These are phyloP conservation scores for Cyphomyrmex costatus DNA, from an alignment of 1,140 invertebrate species.

Conservation along the genomic window DNA sequence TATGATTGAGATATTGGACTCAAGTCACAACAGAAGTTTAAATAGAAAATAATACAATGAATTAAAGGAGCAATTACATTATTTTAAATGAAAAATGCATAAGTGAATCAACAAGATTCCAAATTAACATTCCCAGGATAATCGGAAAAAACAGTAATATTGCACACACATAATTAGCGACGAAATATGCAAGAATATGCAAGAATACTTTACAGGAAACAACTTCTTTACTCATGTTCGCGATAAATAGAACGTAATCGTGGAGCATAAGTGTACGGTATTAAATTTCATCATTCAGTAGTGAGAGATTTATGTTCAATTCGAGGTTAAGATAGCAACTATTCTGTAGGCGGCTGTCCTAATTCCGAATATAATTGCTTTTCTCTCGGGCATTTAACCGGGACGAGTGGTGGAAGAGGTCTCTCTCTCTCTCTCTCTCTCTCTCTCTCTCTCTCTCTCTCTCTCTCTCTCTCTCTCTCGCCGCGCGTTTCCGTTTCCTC, in stretches of 20 bases:
- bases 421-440: conserved; percentile 30
- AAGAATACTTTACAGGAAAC: background rate
- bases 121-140: conserved; percentile 6
- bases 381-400: conserved; percentile 55
- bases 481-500: conserved; percentile 9
- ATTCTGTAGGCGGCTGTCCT: conserved; percentile 61
- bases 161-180: background rate
- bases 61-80: conserved; percentile 1
- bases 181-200: background rate
- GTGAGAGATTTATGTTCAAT: conserved; percentile 43
- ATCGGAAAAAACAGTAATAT: conserved; percentile 32
- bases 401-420: conserved; percentile 30
- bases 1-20: background rate
- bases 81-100: background rate
- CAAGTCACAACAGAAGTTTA: no score
- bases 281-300: conserved; percentile 61
- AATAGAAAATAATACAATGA: conserved; percentile 1
- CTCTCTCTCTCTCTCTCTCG: no score
- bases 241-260: conserved; percentile 44
- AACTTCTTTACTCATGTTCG: conserved; percentile 30
- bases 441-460: no score
- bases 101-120: background rate
- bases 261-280: conserved; percentile 19
- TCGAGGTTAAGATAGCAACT: conserved; percentile 59
- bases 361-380: conserved; percentile 62